These are phyloP conservation scores for Leontopithecus rosalia DNA, from an alignment of 2,797 vertebrate genomes.

Conservation along the genomic window DNA sequence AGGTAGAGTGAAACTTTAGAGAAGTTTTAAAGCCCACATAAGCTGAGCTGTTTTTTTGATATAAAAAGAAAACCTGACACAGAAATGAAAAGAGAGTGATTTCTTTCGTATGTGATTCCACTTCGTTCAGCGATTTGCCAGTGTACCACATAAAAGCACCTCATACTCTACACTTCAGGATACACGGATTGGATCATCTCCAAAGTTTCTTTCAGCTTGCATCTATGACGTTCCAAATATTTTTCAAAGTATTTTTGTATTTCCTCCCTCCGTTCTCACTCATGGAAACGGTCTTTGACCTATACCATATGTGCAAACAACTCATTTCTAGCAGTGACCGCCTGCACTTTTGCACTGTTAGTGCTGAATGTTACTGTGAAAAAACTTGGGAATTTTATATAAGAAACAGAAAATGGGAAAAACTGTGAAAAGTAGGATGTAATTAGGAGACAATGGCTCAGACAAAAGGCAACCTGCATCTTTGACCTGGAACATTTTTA, in stretches of 20 bases:
- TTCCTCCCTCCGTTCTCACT: not conserved
- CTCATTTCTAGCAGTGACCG: not conserved
- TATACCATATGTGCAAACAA: not conserved
- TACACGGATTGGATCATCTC: not conserved
- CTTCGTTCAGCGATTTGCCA: not conserved
- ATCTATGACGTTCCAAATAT: not conserved
- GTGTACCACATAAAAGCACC: not conserved
- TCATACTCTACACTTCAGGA: not conserved
- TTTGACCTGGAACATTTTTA: conserved; percentile 1
- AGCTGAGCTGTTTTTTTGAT: not conserved
- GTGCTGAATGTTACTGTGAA: not conserved
- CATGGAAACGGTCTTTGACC: not conserved
- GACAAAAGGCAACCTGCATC: not conserved
- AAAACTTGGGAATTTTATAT: not conserved
- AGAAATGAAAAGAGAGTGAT: not conserved
- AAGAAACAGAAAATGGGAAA: not conserved
- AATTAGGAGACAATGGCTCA: not conserved
- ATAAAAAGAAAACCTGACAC: not conserved
- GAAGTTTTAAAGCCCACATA: not conserved
- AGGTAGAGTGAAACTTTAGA: not conserved
- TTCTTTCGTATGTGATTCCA: not conserved
- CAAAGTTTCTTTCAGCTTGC: not conserved
- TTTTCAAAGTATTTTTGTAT: not conserved
- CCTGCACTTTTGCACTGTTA: not conserved
- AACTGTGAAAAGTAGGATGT: not conserved